Percentiles rank a stretch among this genome's conserved stretches.
phyloP scores from a whole-genome alignment of 2,797 vertebrate genomes.

The Acrossocheilus wenchowensis region DNA sequence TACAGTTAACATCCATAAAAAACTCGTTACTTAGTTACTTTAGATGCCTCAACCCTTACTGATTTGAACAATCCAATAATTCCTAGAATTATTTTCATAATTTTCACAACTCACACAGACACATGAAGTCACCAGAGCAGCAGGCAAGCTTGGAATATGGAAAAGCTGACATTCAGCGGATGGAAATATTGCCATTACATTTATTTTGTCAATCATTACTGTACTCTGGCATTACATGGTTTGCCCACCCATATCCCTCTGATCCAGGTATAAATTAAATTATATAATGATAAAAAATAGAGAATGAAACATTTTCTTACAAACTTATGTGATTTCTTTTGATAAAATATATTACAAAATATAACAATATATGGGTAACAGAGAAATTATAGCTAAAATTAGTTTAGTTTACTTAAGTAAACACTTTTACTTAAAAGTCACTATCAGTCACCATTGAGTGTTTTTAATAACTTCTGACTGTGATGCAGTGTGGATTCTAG shows the following conservation, averaged over 20 bases:
- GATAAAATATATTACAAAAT: no score
- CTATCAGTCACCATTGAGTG: neutral
- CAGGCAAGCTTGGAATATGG: no score
- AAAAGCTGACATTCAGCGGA: no score
- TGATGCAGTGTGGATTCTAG: neutral
- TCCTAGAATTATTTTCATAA: neutral
- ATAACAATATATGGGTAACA: no score
- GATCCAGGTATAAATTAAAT: no score
- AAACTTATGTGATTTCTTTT: no score
- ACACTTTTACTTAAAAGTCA: neutral
- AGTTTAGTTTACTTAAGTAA: no score
- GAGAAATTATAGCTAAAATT: no score
- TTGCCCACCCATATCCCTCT: neutral
- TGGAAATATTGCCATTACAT: neutral
- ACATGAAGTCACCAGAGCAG: no score
- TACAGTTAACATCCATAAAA: neutral
- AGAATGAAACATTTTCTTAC: no score
- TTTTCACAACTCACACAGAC: neutral
- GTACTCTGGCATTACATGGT: neutral
- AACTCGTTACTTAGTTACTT: neutral
- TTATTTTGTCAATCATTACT: neutral
- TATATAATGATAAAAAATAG: no score
- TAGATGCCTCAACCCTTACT: neutral
- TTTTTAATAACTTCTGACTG: neutral
- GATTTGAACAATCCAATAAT: neutral